Evolutionary conservation across 2,888 invertebrate species (phyloP), one percentile per base, ranked within the genome.

Genomic region (Ctenicera cuprea): DNA sequence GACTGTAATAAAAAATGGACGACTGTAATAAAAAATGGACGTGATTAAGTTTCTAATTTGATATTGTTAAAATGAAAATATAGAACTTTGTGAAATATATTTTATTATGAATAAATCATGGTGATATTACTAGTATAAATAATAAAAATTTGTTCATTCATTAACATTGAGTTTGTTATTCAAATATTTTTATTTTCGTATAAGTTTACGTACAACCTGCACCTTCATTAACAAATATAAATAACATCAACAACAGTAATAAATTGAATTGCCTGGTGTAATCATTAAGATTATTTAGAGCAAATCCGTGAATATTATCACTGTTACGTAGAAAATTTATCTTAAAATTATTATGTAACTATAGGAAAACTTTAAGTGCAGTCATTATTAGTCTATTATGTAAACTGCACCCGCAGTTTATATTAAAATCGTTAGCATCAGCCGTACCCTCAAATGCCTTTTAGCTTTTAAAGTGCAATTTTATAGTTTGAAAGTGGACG

Each of bases 231-330:
- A 92, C 92, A 92, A 92, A 70, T 70, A 70, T 70, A 70, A 70
- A 81, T 84, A 92, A 92, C 92, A 92, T 92, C 91, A 92, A 92
- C 92, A 92, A 89, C 88, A 88, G 88, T 92, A 91, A 69, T 75
- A 77, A 77, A 64, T 73, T 75, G 76, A 78, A 77, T 75, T 80
- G 77, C 79, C 52, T 76, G 73, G 78, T 77, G 78, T 77, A 76
- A 80, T 80, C 75, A 76, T 70, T 72, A 73, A 74, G 75, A 73
- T 73, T 76, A 79, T 73, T 77, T 74, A 76, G 80, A 81, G 78
- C 81, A 79, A 76, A 80, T 75, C 76, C 77, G 73, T 52, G 22
- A 48, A 14, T 59, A 37, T 78, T 81, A 82, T 82, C 82, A 82
- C 81, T 71, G 71, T 71, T 64, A 71, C 71, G 82, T 83, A 82